Evolutionary conservation across 2,888 invertebrate genomes (phyloP), one percentile per base, ranked within the genome.

Genomic region (Hetaerina titia): DNA sequence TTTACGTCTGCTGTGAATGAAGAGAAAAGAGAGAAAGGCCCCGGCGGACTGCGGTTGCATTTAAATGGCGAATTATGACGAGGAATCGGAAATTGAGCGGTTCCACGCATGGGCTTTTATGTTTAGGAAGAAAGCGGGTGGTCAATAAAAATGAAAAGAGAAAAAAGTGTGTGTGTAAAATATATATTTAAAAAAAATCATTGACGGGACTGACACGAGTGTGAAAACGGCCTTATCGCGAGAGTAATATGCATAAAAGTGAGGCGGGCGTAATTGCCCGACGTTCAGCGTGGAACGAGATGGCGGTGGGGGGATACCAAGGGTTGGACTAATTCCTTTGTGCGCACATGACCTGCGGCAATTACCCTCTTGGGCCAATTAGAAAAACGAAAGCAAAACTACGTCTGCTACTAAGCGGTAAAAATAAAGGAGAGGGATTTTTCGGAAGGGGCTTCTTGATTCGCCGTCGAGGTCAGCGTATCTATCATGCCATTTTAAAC

Each of bases 211-310:
- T 11, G 57, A 89, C 89, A 58, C 22, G 89, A 89, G 89, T 45
- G 31, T 64, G 90, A 90, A 90, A 90, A 81, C 81, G 90, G 64
- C 90, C 17, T 64, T 90, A 90, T 90, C 64, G 31, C 64, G 63
- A 25, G 64, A 45, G 17, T 22, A 64, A 90, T 81, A 81, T 81
- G 81, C 81, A 90, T 90, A 69, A 90, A 90, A 45, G 64, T 25
- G 64, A 90, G 64, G 45, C 19, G 90, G 64, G 31, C 90, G 90
- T 90, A 63, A 90, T 90, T 60, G 90, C 64, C 25, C 90, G 15
- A 31, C 56, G 45, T 45, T 45, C 45, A 64, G 22, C 45, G 45
- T 69, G 90, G 45, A 64, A 63, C 31, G 45, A 64, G 90, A 60
- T 45, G 90, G n/a, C 64, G 90, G 57, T n/a, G 45, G 45, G 25